Evolutionary conservation across 1,140 invertebrate species (phyloP).

Genomic region (Drosophila ogumai): DNA sequence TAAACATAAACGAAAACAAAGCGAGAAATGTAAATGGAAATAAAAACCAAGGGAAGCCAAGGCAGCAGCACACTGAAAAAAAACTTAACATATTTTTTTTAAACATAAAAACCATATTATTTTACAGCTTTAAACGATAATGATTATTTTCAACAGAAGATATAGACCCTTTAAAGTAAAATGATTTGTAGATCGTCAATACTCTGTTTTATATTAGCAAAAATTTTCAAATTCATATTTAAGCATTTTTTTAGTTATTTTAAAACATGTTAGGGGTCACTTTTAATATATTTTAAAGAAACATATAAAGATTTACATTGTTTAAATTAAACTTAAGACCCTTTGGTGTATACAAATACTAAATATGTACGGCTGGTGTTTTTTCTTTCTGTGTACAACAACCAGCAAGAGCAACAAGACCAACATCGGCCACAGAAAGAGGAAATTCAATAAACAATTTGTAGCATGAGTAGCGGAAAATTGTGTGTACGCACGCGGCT

Average conservation of each 20-base stretch:
- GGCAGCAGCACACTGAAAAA: constrained; percentile 7
- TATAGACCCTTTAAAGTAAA: too few relatives aligned
- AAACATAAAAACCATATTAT: neutral
- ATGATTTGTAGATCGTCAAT: too few relatives aligned
- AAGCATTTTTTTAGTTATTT: too few relatives aligned
- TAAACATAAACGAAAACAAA: constrained; percentile 82
- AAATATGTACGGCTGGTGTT: too few relatives aligned
- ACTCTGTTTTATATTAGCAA: neutral
- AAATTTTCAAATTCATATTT: neutral
- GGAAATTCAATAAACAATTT: constrained; percentile 84
- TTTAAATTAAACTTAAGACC: neutral
- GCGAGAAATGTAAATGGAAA: constrained; percentile 81
- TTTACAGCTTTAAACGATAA: neutral
- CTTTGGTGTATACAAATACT: neutral
- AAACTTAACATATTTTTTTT: neutral
- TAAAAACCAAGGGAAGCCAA: constrained; percentile 68
- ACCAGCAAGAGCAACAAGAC: constrained; percentile 26
- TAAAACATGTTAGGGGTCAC: neutral
- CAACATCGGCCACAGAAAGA: constrained; percentile 60
- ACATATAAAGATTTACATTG: neutral
- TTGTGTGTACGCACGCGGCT: constrained; percentile 82
- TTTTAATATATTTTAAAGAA: neutral
- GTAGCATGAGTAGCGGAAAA: constrained; percentile 83
- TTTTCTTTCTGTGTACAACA: constrained; percentile 6
- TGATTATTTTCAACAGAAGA: neutral